phyloP scores from a whole-genome alignment of 2,113 vertebrate species.

The Anguilla rostrata region DNA sequence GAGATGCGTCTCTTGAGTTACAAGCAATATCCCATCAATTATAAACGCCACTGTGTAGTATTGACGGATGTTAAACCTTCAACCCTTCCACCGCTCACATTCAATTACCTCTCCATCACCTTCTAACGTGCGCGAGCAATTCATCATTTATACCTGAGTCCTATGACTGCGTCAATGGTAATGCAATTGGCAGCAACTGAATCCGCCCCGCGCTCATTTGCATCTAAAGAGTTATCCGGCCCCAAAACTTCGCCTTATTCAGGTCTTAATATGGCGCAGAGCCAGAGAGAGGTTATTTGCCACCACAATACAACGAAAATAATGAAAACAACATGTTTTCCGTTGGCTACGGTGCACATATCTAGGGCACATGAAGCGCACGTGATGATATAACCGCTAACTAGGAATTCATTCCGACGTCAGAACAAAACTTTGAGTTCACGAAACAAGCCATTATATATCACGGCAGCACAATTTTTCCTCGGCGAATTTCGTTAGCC shows the following conservation, averaged over 20 bases:
- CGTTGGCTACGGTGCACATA: no score
- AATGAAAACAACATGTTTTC: no score
- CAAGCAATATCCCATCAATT: background rate
- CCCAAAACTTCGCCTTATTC: background rate
- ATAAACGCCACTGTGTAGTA: background rate
- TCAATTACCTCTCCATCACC: conserved; percentile 3
- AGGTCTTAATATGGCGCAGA: background rate
- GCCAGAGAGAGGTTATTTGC: no score
- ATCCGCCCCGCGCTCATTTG: background rate
- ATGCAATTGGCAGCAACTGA: conserved; percentile 15
- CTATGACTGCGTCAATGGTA: background rate
- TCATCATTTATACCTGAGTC: conserved; percentile 2
- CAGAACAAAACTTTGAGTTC: background rate
- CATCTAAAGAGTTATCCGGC: background rate
- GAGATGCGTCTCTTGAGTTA: background rate
- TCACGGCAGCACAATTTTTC: background rate
- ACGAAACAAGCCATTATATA: no score
- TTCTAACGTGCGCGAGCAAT: background rate
- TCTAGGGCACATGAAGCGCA: background rate
- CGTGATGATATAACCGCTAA: background rate
- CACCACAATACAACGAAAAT: no score
- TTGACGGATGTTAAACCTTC: conserved; percentile 3
- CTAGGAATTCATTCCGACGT: background rate
- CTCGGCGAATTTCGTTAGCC: background rate
- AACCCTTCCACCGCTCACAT: background rate